phyloP scores from a whole-genome alignment of 2,888 invertebrate genomes.

The Pyralis farinalis region DNA sequence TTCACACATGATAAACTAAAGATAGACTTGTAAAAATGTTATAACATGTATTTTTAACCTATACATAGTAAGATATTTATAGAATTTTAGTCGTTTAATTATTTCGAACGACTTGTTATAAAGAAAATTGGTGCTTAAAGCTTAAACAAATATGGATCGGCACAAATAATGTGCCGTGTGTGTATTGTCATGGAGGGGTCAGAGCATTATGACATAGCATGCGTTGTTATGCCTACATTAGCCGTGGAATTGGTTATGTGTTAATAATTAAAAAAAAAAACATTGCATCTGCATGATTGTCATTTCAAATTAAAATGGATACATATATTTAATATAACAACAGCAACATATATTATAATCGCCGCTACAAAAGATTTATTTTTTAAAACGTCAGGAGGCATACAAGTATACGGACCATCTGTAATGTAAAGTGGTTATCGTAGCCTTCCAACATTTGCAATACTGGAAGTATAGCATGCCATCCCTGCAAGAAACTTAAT shows the following conservation, averaged over 20 bases:
- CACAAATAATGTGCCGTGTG: conserved; percentile 52
- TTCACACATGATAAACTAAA: conserved; percentile 53
- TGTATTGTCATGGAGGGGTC: conserved; percentile 70
- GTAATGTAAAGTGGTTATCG: no score
- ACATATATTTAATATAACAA: no score
- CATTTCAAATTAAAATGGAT: no score
- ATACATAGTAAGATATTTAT: conserved; percentile 81
- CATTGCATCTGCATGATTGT: no score
- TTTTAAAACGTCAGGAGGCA: no score
- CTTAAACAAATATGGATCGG: conserved; percentile 71
- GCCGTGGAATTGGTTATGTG: conserved; percentile 42
- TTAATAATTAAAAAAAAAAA: no score
- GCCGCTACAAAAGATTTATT: no score
- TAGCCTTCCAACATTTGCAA: no score
- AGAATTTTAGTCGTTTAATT: conserved; percentile 81
- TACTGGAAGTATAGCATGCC: no score
- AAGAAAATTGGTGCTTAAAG: conserved; percentile 81
- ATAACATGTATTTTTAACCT: conserved; percentile 80
- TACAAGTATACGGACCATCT: no score
- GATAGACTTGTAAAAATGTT: conserved; percentile 80
- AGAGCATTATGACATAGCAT: conserved; percentile 78
- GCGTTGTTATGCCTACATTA: conserved; percentile 73
- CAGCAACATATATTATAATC: no score
- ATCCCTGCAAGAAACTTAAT: no score
- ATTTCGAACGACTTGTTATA: conserved; percentile 82